These are phyloP conservation scores for Xestoiulus laeticollis DNA, from an alignment of 2,888 invertebrate genomes.

Conservation along the genomic window DNA sequence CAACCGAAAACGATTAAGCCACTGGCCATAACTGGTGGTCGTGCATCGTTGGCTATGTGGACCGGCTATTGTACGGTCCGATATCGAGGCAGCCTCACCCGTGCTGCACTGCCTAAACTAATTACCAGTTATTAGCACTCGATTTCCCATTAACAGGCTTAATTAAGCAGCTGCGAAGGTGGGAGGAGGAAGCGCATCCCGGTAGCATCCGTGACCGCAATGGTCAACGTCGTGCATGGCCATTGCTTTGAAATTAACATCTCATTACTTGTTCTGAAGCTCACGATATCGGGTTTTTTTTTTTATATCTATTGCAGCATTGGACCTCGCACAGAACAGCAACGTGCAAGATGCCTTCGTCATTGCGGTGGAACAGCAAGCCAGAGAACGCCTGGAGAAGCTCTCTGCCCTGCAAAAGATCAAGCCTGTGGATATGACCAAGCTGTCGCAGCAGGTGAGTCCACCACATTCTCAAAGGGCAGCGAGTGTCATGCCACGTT, in stretches of 20 bases:
- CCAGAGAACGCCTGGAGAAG: slow-evolving; percentile 86
- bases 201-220: not conserved
- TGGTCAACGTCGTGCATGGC: not conserved
- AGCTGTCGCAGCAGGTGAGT: slow-evolving; percentile 83
- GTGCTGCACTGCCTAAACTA: not conserved
- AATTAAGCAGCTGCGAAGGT: not conserved
- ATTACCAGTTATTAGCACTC: not conserved
- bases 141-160: not conserved
- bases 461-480: too few species aligned
- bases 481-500: too few species aligned
- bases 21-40: not conserved
- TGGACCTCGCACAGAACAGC: slow-evolving; percentile 81
- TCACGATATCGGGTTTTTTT: not conserved
- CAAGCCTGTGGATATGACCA: slow-evolving; percentile 92
- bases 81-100: not conserved
- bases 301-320: slow-evolving; percentile 71
- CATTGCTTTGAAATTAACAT: not conserved
- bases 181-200: not conserved
- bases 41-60: not conserved
- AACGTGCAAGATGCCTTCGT: slow-evolving; percentile 97
- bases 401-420: slow-evolving; percentile 91
- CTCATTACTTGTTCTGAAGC: not conserved
- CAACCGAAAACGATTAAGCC: slow-evolving; percentile 10
- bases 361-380: slow-evolving; percentile 97
- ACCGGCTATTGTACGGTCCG: not conserved